Percentiles rank a stretch among this genome's conserved stretches.
phyloP scores from a whole-genome alignment of 30 jellyfish, hydroid and myxozoan species.

The Aurelia sp. region DNA sequence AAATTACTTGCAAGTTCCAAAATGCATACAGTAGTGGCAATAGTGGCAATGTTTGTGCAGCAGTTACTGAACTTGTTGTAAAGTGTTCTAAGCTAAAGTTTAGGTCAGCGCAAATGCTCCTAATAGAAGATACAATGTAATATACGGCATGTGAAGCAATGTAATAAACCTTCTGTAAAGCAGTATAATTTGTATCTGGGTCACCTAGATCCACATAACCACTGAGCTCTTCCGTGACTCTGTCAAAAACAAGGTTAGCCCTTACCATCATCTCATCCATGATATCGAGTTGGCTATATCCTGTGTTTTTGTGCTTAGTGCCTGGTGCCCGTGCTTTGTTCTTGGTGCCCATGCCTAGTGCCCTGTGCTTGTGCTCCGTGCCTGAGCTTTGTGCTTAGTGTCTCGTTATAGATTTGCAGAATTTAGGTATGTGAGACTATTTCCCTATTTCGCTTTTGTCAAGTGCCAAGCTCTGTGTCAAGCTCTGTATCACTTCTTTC shows the following conservation, averaged over 20 bases:
- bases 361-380: too few species aligned
- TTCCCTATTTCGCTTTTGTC: too few species aligned
- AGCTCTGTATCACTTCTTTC: too few species aligned
- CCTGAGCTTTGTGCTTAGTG: too few species aligned
- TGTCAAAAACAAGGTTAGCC: conserved; percentile 56
- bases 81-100: conserved; percentile 39
- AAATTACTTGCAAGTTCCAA: conserved; percentile 25
- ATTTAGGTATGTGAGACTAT: too few species aligned
- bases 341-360: too few species aligned
- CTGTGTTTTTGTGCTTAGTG: too few species aligned
- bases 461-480: too few species aligned
- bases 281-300: too few species aligned
- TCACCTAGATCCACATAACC: conserved; percentile 75
- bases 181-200: conserved; percentile 45
- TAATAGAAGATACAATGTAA: conserved; percentile 22
- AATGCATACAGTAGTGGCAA: conserved; percentile 48
- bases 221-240: conserved; percentile 57
- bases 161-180: conserved; percentile 8
- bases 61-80: conserved; percentile 57
- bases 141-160: conserved; percentile 72
- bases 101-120: conserved; percentile 40
- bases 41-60: conserved; percentile 48
- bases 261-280: conserved; percentile 27
- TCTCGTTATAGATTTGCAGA: too few species aligned
- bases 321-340: too few species aligned